Percentiles rank a stretch among this genome's conserved stretches.
Evolutionary conservation across 30 jellyfish, hydroid and myxozoan species (phyloP).

Genomic region (Aurelia sp.): DNA sequence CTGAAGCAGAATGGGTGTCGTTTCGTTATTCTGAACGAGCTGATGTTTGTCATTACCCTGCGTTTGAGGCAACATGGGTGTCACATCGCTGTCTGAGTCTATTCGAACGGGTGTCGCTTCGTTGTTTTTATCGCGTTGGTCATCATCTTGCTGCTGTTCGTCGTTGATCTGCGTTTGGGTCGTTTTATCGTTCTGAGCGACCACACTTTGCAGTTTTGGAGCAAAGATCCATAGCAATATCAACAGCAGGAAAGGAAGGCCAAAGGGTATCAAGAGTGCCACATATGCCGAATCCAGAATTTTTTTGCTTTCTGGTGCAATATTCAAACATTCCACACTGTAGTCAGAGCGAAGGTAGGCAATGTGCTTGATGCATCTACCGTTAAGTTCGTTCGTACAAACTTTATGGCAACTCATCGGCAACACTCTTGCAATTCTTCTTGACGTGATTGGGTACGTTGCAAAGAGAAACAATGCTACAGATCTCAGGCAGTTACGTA

Average conservation of each 20-base stretch:
- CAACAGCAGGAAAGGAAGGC: conserved; percentile 47
- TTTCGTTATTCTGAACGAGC: no score
- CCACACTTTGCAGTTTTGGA: neutral
- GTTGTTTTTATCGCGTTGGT: no score
- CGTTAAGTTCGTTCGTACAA: conserved; percentile 4
- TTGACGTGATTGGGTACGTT: conserved; percentile 64
- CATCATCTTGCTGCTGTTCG: no score
- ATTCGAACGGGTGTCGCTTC: no score
- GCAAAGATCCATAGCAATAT: neutral
- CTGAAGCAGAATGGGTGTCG: no score
- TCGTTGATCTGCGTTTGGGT: no score
- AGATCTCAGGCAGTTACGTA: neutral
- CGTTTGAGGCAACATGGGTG: no score
- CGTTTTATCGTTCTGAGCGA: no score
- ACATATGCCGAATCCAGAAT: conserved; percentile 15
- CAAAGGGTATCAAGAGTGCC: conserved; percentile 32
- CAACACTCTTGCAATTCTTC: conserved; percentile 24
- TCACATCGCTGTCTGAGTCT: no score
- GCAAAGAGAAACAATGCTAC: conserved; percentile 49
- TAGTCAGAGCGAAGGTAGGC: conserved; percentile 52
- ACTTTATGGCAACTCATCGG: conserved; percentile 46
- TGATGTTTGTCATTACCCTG: no score
- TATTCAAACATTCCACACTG: conserved; percentile 19
- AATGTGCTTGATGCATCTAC: conserved; percentile 4
- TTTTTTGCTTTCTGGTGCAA: neutral